Evolutionary conservation across 2,113 vertebrate genomes (phyloP), one percentile per base, ranked within the genome.

Genomic region (Xiphophorus hellerii): DNA sequence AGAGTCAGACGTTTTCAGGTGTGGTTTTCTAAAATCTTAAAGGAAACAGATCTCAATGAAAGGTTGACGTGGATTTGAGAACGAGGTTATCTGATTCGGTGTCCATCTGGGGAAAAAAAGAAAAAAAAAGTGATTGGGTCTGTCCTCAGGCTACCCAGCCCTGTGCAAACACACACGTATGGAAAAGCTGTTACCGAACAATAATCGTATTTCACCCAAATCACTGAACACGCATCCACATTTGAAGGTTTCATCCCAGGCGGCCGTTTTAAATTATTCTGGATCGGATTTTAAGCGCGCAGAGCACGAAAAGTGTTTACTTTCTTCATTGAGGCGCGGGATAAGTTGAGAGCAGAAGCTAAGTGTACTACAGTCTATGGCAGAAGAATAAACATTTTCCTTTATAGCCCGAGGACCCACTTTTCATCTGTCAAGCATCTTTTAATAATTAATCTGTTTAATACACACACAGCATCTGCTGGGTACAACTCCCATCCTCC

Each of bases 371-470:
- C 82, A 91, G 91, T 91, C 92, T 89, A 88, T 94, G 94, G 93
- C 93, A 94, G 93, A 93, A 94, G 93, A 95, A 94, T 94, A 95
- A 94, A 94, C 93, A 94, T 91, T 93, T 92, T 94, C 90, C 90
- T 90, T 92, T 92, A 93, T 92, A 90, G 91, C 94, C 93, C 1
- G 83, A 94, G 93, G 94, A 93, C 93, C 90, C 92, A 94, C 90
- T 94, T 94, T 95, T 95, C 93, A 94, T 94, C 94, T 94, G 93
- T 95, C 93, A 94, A 93, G 92, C 93, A 94, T 93, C 91, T 93
- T 94, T 95, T 93, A 94, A 94, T 94, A 95, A 94, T 95, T 94
- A 92, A 94, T 94, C 91, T 93, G 91, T 92, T 94, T 94, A 94
- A 94, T 93, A 94, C 91, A 94, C 94, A 94, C 89, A 88, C 93